Percentiles rank a stretch among this genome's conserved stretches.
phyloP scores from a whole-genome alignment of 2,888 invertebrate species.

The Isoperla grammatica region DNA sequence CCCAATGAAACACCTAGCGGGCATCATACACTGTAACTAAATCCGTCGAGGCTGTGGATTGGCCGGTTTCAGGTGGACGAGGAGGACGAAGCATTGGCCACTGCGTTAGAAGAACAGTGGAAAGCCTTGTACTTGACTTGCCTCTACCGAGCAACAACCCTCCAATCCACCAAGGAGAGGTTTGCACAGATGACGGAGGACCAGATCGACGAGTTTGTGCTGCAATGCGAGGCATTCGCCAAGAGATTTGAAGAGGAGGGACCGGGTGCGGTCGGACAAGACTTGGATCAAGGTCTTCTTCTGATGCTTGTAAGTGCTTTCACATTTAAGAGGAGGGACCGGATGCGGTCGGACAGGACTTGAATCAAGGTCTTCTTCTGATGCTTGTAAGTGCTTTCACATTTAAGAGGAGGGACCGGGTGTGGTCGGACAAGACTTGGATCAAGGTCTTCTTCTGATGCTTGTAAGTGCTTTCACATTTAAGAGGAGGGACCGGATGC shows the following conservation, averaged over 20 bases:
- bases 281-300: constrained; percentile 65
- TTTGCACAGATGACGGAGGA: constrained; percentile 75
- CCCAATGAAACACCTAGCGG: too few relatives aligned
- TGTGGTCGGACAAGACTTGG: constrained; percentile 2
- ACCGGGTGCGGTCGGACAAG: constrained; percentile 71
- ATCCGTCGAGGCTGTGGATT: too few relatives aligned
- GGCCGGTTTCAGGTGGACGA: constrained; percentile 44
- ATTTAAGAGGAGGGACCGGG: neutral
- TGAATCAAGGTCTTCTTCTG: constrained; percentile 64
- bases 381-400: constrained; percentile 51
- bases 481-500: constrained; percentile 54
- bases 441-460: neutral
- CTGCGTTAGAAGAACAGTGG: constrained; percentile 63
- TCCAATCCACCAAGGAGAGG: constrained; percentile 77
- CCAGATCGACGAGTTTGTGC: constrained; percentile 65
- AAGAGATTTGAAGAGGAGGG: constrained; percentile 69
- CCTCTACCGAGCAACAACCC: constrained; percentile 59
- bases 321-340: constrained; percentile 60
- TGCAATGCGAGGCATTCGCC: constrained; percentile 58
- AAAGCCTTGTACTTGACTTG: constrained; percentile 61
- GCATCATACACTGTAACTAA: too few relatives aligned
- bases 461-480: neutral
- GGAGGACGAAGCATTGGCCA: constrained; percentile 53
- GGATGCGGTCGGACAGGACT: constrained; percentile 67
- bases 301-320: constrained; percentile 55